Percentiles rank a stretch among this genome's conserved stretches.
Conservation (phyloP, 2,888 invertebrate genomes). For the Cordilura impudica region DNA sequence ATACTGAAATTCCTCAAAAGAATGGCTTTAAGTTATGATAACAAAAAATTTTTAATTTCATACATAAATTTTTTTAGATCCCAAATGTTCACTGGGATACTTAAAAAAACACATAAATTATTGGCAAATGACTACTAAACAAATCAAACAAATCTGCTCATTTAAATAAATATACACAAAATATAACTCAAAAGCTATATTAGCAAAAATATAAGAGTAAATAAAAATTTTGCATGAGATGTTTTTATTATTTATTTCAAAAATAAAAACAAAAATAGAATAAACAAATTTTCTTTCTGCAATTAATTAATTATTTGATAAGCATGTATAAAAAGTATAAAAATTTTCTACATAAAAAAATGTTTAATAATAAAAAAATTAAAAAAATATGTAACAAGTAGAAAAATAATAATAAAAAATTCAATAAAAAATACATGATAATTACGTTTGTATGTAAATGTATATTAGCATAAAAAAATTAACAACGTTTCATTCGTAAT, state of each 20-base stretch:
- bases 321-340: constrained; percentile 66
- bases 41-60: too few relatives aligned
- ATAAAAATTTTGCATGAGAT: constrained; percentile 23
- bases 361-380: constrained; percentile 41
- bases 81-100: too few relatives aligned
- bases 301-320: constrained; percentile 47
- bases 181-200: constrained; percentile 6
- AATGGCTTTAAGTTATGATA: too few relatives aligned
- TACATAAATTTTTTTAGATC: too few relatives aligned
- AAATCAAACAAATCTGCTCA: too few relatives aligned
- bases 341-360: constrained; percentile 65
- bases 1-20: too few relatives aligned
- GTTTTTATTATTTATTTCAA: constrained; percentile 25
- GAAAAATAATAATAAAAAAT: constrained; percentile 35
- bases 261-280: constrained; percentile 54
- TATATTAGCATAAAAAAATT: background rate
- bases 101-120: too few relatives aligned
- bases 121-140: too few relatives aligned
- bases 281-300: constrained; percentile 36
- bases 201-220: constrained; percentile 45
- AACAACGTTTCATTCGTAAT: background rate
- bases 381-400: constrained; percentile 48
- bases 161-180: too few relatives aligned
- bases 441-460: constrained; percentile 10
- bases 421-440: constrained; percentile 32